A percentile compares a stretch with the other conserved stretches of the same genome.
Evolutionary conservation across 1,140 invertebrate genomes (phyloP).

Genomic region (Yoshiicerus persimilis): DNA sequence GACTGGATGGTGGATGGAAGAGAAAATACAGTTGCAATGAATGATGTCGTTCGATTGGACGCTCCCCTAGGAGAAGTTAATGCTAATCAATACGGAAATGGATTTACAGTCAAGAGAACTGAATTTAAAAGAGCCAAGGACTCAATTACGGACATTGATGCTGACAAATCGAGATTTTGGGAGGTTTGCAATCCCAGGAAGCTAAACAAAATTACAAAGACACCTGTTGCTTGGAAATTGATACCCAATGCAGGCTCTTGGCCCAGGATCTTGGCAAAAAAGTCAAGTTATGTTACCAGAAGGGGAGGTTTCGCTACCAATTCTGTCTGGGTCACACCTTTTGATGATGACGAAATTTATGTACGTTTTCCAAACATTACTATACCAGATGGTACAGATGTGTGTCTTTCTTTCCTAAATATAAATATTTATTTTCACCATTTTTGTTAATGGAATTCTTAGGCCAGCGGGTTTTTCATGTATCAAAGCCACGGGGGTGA

Average conservation of each 20-base stretch:
- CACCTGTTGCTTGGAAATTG: not conserved
- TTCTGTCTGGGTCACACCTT: not conserved
- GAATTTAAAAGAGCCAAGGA: too few relatives aligned
- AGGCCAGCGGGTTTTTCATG: slow-evolving; percentile 27
- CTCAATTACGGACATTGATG: not conserved
- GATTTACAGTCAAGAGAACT: slow-evolving; percentile 22
- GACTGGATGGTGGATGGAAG: slow-evolving; percentile 36
- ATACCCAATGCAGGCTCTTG: not conserved
- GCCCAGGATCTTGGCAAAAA: not conserved
- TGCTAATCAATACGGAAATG: slow-evolving; percentile 36
- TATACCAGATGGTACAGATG: too few relatives aligned
- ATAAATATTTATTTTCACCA: too few relatives aligned
- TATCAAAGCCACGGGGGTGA: slow-evolving; percentile 33
- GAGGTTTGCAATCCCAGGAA: not conserved
- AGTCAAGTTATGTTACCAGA: not conserved
- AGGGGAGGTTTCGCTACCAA: not conserved
- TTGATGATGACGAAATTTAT: not conserved
- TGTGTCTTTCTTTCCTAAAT: too few relatives aligned
- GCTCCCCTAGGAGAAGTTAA: not conserved
- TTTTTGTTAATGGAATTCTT: not conserved
- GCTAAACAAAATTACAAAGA: not conserved
- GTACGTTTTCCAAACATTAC: too few relatives aligned
- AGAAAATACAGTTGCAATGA: slow-evolving; percentile 21
- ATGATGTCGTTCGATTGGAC: slow-evolving; percentile 8
- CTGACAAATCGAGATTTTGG: slow-evolving; percentile 22